Conservation (phyloP, 2,797 vertebrate species). For the Pantherophis vulpinus region DNA sequence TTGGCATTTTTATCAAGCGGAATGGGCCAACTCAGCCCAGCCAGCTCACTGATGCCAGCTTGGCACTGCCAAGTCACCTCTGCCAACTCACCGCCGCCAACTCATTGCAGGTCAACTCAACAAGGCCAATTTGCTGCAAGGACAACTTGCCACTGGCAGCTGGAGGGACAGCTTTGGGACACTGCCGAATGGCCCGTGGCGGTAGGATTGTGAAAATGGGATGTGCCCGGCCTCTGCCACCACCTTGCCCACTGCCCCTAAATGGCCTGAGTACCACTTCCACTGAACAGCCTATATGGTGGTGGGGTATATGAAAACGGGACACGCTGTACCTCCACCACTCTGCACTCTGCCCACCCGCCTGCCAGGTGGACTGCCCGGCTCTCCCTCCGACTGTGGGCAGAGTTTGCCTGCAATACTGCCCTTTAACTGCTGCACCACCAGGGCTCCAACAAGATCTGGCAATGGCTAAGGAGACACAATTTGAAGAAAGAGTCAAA, state of each 20-base stretch:
- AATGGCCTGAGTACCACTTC: too few relatives aligned
- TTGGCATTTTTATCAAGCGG: background rate
- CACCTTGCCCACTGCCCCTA: background rate
- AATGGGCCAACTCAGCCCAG: background rate
- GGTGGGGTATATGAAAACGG: background rate
- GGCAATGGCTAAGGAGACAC: background rate
- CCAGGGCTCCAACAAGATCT: background rate
- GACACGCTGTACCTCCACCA: accelerated
- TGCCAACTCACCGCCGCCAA: background rate
- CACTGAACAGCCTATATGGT: background rate
- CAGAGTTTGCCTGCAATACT: background rate
- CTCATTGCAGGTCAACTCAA: background rate
- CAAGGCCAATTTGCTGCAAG: background rate
- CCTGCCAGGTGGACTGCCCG: background rate
- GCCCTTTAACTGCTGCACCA: background rate
- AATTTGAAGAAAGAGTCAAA: background rate
- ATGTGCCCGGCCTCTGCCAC: background rate
- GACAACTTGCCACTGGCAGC: background rate
- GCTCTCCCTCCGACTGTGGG: background rate
- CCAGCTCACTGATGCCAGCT: background rate
- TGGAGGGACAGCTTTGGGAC: too few relatives aligned
- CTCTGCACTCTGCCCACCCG: background rate
- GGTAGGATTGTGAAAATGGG: background rate
- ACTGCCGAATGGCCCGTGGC: too few relatives aligned
- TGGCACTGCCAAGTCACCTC: background rate